phyloP scores from a whole-genome alignment of 2,797 vertebrate genomes.

The Spheniscus humboldti region DNA sequence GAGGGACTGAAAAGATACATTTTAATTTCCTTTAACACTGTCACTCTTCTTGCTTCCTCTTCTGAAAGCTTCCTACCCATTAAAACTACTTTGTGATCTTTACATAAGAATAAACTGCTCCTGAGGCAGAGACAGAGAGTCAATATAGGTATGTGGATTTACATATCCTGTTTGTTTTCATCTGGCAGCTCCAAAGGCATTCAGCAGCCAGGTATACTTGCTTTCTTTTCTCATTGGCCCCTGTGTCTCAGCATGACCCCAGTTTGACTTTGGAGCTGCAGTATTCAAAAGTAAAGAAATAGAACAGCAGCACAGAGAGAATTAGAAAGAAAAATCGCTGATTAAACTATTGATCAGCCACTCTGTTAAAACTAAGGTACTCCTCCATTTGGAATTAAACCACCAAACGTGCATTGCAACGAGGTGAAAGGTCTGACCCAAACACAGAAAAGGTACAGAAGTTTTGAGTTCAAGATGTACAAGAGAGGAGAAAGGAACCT shows the following conservation, averaged over 20 bases:
- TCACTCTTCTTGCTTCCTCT: background rate
- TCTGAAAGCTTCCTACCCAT: background rate
- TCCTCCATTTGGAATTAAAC: background rate
- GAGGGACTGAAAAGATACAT: background rate
- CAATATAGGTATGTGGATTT: background rate
- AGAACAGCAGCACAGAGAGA: background rate
- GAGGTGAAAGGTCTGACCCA: background rate
- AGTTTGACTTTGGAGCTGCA: background rate
- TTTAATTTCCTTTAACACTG: background rate
- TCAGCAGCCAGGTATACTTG: background rate
- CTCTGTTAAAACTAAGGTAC: background rate
- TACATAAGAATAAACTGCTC: background rate
- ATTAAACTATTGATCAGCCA: constrained; percentile 49
- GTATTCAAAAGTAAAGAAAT: background rate
- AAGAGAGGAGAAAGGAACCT: background rate
- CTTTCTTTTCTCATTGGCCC: background rate
- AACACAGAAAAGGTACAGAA: background rate
- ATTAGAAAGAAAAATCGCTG: constrained; percentile 28
- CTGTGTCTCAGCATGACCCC: background rate
- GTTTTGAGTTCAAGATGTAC: background rate
- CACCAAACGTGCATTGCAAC: background rate
- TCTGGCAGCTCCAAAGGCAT: background rate
- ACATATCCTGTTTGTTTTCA: background rate
- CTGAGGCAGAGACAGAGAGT: background rate
- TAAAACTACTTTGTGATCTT: background rate